Base-by-base conservation (phyloP, 2,888 invertebrate genomes). In the Latrodectus elegans region DNA sequence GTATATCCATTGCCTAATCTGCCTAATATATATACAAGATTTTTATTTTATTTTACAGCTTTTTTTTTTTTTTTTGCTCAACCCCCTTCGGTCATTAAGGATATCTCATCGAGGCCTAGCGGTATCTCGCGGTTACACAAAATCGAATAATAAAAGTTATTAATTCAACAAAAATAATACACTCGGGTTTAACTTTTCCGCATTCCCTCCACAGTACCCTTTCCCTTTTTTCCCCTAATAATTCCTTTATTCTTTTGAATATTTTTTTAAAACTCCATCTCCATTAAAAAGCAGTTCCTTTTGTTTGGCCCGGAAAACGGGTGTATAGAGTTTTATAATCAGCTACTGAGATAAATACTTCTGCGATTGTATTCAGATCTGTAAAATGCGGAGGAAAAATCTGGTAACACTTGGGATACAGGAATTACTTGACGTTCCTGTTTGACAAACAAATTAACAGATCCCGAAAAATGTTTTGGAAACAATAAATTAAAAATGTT, bases 71-170 rank as follows among this genome's bases (percentile, higher is more conserved):
- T 64, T 74, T 26, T 74, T 38, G 15, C 60, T 65, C 64, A n/a
- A 11, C 60, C n/a, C 49, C 9, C 38, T n/a, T 55, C 64, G 70
- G 70, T 86, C 86, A 86, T 86, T 86, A 86, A 72, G 85, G 70
- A 22, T 80, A 86, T 86, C 85, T 68, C 81, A 76, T n/a, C 65
- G 76, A 60, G 65, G 86, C 81, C 65, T n/a, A 55, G 79, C 71
- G 71, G 86, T 86, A 86, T 86, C 86, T 81, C 68, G 49, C 22
- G 49, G 38, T 49, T 72, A 11, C 17, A 38, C 72, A 53, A 81
- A 76, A 86, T 86, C 86, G 81, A 86, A 86, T 86, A 86, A 86
- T 86, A 86, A 86, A 81, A 86, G 86, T 71, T 86, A 86, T 86
- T 86, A 86, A 86, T 81, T 86, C 86, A 72, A 76, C 80, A 80